phyloP scores from a whole-genome alignment of 2,797 vertebrate genomes.

The Xyrichtys novacula region DNA sequence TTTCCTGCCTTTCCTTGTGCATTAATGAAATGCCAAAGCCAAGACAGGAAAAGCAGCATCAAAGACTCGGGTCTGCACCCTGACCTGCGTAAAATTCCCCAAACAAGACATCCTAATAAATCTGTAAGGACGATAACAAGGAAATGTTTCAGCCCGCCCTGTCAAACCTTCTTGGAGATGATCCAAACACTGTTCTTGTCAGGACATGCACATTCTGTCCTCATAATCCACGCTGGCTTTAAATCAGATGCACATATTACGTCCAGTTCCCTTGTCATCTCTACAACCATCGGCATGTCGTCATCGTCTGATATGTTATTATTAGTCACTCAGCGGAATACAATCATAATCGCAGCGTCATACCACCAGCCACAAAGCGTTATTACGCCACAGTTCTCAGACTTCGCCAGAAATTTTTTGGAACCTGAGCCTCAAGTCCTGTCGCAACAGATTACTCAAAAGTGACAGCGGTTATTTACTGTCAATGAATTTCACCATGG shows the following conservation, averaged over 20 bases:
- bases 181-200: no score
- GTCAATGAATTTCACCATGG: slow-evolving; percentile 22
- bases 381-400: slow-evolving; percentile 26
- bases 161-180: no score
- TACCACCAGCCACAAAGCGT: slow-evolving; percentile 18
- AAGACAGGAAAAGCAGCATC: no score
- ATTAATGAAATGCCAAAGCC: no score
- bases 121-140: not conserved
- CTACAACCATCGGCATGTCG: slow-evolving; percentile 6
- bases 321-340: slow-evolving; percentile 49
- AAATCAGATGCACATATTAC: slow-evolving; percentile 16
- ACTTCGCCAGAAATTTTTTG: slow-evolving; percentile 26
- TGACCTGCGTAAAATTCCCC: no score
- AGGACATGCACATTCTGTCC: slow-evolving; percentile 36
- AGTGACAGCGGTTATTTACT: slow-evolving; percentile 5
- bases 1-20: no score
- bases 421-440: slow-evolving; percentile 7
- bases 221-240: not conserved
- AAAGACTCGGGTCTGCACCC: no score
- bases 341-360: slow-evolving; percentile 37
- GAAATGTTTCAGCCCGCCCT: no score
- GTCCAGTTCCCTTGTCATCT: slow-evolving; percentile 27
- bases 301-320: slow-evolving; percentile 40
- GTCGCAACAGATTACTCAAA: slow-evolving; percentile 37
- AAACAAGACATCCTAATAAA: not conserved